phyloP scores from a whole-genome alignment of 2,113 vertebrate genomes.

The Cyprinodon tularosa region DNA sequence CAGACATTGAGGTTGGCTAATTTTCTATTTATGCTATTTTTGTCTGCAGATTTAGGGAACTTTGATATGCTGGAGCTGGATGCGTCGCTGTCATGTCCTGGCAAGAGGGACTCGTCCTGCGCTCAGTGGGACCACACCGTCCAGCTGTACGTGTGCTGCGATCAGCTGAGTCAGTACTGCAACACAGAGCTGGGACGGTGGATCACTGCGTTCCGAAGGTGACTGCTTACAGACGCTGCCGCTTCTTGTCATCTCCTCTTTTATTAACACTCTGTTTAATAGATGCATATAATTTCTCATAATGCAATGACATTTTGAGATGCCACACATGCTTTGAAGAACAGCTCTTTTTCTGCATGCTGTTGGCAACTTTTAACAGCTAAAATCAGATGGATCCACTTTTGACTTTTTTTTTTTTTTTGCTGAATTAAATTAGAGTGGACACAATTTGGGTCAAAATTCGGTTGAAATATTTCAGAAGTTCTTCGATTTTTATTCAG shows the following conservation, averaged over 20 bases:
- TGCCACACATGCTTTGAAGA: neutral
- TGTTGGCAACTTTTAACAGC: neutral
- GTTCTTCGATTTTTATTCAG: neutral
- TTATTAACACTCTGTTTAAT: neutral
- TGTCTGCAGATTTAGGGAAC: slow-evolving; percentile 52
- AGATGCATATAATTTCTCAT: neutral
- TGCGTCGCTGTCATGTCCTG: slow-evolving; percentile 78
- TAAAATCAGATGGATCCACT: neutral
- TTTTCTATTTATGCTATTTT: neutral
- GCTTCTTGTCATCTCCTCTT: neutral
- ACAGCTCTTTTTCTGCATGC: neutral
- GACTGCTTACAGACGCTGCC: neutral
- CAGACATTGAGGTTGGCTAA: too few relatives aligned
- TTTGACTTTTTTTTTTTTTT: neutral
- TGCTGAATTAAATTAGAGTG: neutral
- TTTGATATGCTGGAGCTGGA: slow-evolving; percentile 77
- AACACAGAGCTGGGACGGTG: slow-evolving; percentile 81
- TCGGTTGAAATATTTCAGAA: neutral
- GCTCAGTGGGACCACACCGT: slow-evolving; percentile 83
- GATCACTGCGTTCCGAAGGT: slow-evolving; percentile 85
- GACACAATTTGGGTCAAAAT: neutral
- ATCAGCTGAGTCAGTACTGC: slow-evolving; percentile 62
- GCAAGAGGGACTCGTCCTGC: slow-evolving; percentile 75
- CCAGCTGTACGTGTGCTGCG: slow-evolving; percentile 81
- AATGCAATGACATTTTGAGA: neutral